These are phyloP conservation scores for Stichodactyla mertensii DNA, from an alignment of 64 coral and sea anemone species.

Conservation along the genomic window DNA sequence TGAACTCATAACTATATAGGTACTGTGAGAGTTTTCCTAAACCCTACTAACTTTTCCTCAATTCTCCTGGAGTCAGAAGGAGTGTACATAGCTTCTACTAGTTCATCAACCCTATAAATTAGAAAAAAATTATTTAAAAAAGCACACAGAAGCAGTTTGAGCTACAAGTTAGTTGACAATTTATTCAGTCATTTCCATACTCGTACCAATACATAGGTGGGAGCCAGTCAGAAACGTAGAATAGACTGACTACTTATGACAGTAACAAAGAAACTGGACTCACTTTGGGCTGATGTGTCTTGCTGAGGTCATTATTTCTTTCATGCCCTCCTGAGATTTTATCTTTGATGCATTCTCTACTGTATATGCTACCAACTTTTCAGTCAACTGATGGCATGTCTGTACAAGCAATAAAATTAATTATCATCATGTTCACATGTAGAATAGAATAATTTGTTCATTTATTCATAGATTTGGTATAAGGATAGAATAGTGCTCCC, in stretches of 20 bases:
- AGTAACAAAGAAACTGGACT: neutral
- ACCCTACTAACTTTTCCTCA: slow-evolving; percentile 59
- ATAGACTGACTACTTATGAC: no score
- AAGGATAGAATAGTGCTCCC: no score
- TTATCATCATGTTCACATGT: neutral
- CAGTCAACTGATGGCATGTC: slow-evolving; percentile 77
- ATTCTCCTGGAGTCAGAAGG: slow-evolving; percentile 77
- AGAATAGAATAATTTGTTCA: no score
- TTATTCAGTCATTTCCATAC: no score
- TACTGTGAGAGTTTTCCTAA: no score
- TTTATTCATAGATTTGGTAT: no score
- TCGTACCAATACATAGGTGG: no score
- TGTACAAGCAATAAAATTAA: neutral
- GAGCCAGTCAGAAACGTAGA: no score
- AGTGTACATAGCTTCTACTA: slow-evolving; percentile 80
- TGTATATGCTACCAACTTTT: slow-evolving; percentile 65
- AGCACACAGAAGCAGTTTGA: neutral
- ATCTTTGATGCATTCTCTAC: slow-evolving; percentile 54
- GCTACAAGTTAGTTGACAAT: no score
- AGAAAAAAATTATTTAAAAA: neutral
- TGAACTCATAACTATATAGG: neutral
- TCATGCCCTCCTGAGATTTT: slow-evolving; percentile 55
- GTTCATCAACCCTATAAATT: slow-evolving; percentile 71
- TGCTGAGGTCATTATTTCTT: slow-evolving; percentile 62
- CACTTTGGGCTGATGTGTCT: slow-evolving; percentile 76